Conservation (phyloP, 2,888 invertebrate genomes). For the Apamea epomidion region DNA sequence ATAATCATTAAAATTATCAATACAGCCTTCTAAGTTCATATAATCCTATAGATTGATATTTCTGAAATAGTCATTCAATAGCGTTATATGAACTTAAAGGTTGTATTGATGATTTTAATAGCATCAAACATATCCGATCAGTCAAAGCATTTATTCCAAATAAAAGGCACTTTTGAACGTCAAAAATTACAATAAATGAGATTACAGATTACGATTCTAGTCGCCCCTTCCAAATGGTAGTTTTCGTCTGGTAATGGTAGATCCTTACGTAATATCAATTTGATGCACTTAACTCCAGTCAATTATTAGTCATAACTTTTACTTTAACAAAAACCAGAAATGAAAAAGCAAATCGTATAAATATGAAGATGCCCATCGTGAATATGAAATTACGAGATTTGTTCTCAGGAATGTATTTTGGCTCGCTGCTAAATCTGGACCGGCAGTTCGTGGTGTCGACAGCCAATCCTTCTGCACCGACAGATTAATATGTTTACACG, state of each 20-base stretch:
- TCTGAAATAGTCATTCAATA: too few relatives aligned
- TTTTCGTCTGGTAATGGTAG: too few relatives aligned
- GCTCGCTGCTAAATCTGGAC: conserved; percentile 34
- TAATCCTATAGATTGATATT: too few relatives aligned
- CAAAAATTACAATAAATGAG: too few relatives aligned
- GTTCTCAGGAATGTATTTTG: conserved; percentile 31
- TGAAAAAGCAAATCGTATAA: too few relatives aligned
- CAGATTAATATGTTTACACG: conserved; percentile 35
- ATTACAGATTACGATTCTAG: too few relatives aligned
- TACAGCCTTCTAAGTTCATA: too few relatives aligned
- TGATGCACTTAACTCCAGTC: background rate
- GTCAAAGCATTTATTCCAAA: too few relatives aligned
- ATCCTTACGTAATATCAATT: background rate
- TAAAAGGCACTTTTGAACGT: too few relatives aligned
- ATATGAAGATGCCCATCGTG: background rate
- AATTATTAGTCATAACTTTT: background rate
- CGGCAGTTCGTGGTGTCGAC: conserved; percentile 27
- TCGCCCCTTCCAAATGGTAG: too few relatives aligned
- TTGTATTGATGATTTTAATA: background rate
- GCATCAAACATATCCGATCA: background rate
- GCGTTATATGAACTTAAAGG: too few relatives aligned
- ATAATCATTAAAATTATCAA: too few relatives aligned
- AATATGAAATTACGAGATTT: conserved; percentile 12
- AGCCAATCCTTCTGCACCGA: conserved; percentile 16
- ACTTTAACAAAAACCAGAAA: background rate